A percentile compares a stretch with the other conserved stretches of the same genome.
phyloP scores from a whole-genome alignment of 2,888 invertebrate species.

The Drosophila algonquin region DNA sequence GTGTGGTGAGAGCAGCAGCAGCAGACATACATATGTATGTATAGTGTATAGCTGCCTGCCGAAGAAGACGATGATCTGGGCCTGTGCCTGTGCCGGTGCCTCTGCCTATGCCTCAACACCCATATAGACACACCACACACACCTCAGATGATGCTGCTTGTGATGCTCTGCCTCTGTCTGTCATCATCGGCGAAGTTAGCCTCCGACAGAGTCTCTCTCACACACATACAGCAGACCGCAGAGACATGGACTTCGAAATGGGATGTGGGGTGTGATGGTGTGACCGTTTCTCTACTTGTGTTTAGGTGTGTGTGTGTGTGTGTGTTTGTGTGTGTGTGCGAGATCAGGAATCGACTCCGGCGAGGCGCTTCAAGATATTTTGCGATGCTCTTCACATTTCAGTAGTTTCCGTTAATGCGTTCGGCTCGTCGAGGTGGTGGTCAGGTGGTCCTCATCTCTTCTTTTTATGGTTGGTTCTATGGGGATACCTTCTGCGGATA shows the following conservation, averaged over 20 bases:
- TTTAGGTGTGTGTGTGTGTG: too few relatives aligned
- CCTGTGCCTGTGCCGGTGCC: conserved; percentile 49
- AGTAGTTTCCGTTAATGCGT: conserved; percentile 78
- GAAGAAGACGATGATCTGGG: conserved; percentile 47
- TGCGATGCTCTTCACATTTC: conserved; percentile 75
- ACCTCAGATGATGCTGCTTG: conserved; percentile 11
- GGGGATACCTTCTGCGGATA: neutral
- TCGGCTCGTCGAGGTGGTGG: conserved; percentile 62
- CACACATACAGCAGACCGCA: conserved; percentile 9
- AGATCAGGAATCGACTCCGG: conserved; percentile 61
- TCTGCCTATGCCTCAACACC: conserved; percentile 58
- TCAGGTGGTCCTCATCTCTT: conserved; percentile 23
- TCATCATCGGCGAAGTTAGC: conserved; percentile 51
- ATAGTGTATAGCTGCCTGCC: neutral
- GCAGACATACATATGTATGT: conserved; percentile 18
- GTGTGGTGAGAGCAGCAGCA: conserved; percentile 4
- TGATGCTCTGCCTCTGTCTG: conserved; percentile 20
- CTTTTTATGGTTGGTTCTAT: conserved; percentile 28
- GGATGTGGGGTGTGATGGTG: conserved; percentile 20
- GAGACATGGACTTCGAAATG: conserved; percentile 26
- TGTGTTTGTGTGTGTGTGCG: neutral
- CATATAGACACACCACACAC: conserved; percentile 36
- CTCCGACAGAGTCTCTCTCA: conserved; percentile 51
- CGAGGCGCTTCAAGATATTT: conserved; percentile 70
- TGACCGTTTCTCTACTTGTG: conserved; percentile 1